Base-by-base conservation (phyloP, 2,797 vertebrate species). In the Streptopelia turtur region DNA sequence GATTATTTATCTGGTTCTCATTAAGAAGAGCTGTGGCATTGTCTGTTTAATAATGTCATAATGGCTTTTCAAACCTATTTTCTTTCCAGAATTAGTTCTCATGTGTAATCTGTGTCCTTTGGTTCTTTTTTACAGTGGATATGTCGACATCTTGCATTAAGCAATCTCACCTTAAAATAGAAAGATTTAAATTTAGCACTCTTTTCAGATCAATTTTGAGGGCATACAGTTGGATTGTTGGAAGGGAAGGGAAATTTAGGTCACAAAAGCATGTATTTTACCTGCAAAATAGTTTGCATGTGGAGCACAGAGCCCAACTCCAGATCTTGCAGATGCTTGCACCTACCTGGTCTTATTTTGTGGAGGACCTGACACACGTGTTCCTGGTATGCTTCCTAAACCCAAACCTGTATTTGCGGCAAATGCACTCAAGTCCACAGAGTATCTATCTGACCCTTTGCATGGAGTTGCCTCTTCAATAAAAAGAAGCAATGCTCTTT, bases 1-100 rank as follows among this genome's bases (percentile, higher is more conserved):
- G 89, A 95, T 84, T 93, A 94, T 94, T 95, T 96, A 76, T 94
- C 91, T 87, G 78, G 49, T 59, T 87, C 89, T 96, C 87, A 89
- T 94, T 96, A 97, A 72, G 59, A 69, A 91, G 49, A 93, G 53
- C 52, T 88, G 71, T 90, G 83, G 66, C 87, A 90, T 37, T 76
- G 56, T 89, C 83, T 87, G 37, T 81, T 88, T 92, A 85, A 95
- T 94, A 94, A 89, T 91, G 91, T 61, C 82, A 57, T 49, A 45
- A 89, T 83, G 82, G 39, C 75, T 97, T 95, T 94, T 95, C 84
- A 91, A 87, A 95, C n/a, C 68, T 37, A 43, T 92, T 94, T 91
- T 87, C 45, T 95, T 92, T 92, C 85, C 63, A 79, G 33, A 89
- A 90, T 93, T 83, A 82, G 56, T 86, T 89, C 60, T 89, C 7